Percentiles rank a stretch among this genome's conserved stretches.
phyloP scores from a whole-genome alignment of 2,888 invertebrate genomes.

The Folsomia candida region DNA sequence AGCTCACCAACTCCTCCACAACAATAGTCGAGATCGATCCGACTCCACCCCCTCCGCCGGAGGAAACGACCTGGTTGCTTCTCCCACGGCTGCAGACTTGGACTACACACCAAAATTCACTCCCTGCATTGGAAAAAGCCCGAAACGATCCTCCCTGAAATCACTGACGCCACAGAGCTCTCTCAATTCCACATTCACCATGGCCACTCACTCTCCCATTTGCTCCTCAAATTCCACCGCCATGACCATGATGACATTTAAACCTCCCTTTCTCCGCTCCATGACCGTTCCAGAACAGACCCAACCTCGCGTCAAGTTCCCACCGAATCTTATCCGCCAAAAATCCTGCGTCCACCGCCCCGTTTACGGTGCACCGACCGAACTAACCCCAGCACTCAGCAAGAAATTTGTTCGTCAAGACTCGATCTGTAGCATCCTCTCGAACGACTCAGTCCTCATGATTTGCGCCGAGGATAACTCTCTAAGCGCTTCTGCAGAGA shows the following conservation, averaged over 20 bases:
- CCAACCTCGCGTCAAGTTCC: slow-evolving; percentile 50
- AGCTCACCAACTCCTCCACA: not conserved
- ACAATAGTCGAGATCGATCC: not conserved
- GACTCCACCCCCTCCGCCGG: not conserved
- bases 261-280: slow-evolving; percentile 49
- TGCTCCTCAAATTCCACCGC: slow-evolving; percentile 26
- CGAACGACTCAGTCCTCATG: slow-evolving; percentile 49
- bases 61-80: slow-evolving; percentile 3
- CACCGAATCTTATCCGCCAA: slow-evolving; percentile 48
- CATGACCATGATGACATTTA: slow-evolving; percentile 31
- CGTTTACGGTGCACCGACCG: slow-evolving; percentile 16
- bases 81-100: slow-evolving; percentile 11
- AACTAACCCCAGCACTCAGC: slow-evolving; percentile 35
- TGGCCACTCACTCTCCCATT: slow-evolving; percentile 29
- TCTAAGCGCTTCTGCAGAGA: slow-evolving; percentile 27
- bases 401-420: slow-evolving; percentile 49
- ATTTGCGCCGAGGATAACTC: slow-evolving; percentile 47
- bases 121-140: slow-evolving; percentile 45
- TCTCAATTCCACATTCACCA: slow-evolving; percentile 47
- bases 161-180: slow-evolving; percentile 51
- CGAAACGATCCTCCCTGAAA: slow-evolving; percentile 49
- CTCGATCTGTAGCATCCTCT: slow-evolving; percentile 48
- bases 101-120: slow-evolving; percentile 17
- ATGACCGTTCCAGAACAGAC: slow-evolving; percentile 49
- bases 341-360: slow-evolving; percentile 44